A percentile compares a stretch with the other conserved stretches of the same genome.
phyloP scores from a whole-genome alignment of 2,888 invertebrate genomes.

The Portevinia maculata region DNA sequence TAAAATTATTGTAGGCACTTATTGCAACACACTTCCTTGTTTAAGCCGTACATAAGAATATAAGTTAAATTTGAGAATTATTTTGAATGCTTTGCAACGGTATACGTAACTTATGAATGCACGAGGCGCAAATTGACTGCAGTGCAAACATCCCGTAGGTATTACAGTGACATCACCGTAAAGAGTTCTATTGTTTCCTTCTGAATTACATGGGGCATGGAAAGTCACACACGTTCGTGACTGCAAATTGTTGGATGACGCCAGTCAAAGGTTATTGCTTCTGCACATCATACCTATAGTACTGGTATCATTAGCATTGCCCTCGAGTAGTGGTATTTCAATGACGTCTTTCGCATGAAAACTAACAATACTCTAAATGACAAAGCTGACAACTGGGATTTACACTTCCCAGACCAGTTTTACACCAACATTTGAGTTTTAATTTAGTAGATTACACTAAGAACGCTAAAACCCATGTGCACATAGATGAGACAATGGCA shows the following conservation, averaged over 20 bases:
- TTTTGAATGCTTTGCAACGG: background rate
- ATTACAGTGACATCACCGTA: background rate
- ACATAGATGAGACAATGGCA: no score
- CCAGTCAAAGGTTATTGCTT: constrained; percentile 22
- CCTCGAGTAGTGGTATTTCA: constrained; percentile 9
- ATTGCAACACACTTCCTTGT: constrained; percentile 10
- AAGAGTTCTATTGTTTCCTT: background rate
- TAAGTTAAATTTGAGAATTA: background rate
- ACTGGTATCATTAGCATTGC: background rate
- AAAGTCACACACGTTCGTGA: background rate
- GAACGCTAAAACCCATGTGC: no score
- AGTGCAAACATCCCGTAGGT: background rate
- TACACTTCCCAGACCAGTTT: background rate
- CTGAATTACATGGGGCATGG: background rate
- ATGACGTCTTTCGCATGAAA: background rate
- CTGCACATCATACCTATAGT: background rate
- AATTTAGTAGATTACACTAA: background rate
- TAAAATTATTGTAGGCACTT: constrained; percentile 13
- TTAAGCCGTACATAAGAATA: no score
- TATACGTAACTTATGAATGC: background rate
- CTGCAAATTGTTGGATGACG: background rate
- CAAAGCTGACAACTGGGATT: background rate
- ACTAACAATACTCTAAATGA: background rate
- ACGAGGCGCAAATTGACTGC: constrained; percentile 5
- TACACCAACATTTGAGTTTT: background rate